Evolutionary conservation across 2,797 vertebrate species (phyloP).

Genomic region (Takifugu ocellatus): DNA sequence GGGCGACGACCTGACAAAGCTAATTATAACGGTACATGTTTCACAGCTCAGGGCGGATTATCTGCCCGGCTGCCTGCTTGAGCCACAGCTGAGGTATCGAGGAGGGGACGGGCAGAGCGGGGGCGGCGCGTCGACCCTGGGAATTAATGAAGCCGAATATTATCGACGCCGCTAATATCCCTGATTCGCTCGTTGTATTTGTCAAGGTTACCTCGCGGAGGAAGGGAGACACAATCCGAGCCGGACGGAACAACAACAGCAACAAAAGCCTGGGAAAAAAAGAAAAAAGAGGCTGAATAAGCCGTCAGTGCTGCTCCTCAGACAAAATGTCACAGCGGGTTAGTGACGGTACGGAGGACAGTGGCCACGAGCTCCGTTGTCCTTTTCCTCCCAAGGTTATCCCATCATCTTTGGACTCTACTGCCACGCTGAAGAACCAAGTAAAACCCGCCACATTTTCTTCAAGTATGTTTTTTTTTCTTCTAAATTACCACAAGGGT

Average conservation of each 20-base stretch:
- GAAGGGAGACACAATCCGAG: no score
- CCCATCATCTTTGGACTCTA: conserved; percentile 56
- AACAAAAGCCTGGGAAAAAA: conserved; percentile 17
- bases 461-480: conserved; percentile 11
- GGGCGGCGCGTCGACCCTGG: conserved; percentile 68
- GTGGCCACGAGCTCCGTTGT: conserved; percentile 60
- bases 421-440: conserved; percentile 2
- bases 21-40: conserved; percentile 99
- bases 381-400: conserved; percentile 73
- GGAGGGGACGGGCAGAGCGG: conserved; percentile 66
- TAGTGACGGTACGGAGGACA: conserved; percentile 64
- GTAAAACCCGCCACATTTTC: conserved; percentile 35
- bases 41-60: conserved; percentile 97
- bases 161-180: conserved; percentile 69
- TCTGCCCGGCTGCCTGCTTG: conserved; percentile 90
- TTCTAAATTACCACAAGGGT: conserved; percentile 16
- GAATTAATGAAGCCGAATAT: conserved; percentile 79
- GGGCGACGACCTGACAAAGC: conserved; percentile 98
- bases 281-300: conserved; percentile 52
- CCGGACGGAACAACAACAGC: conserved; percentile 35
- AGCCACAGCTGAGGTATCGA: conserved; percentile 85
- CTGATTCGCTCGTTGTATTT: conserved; percentile 69
- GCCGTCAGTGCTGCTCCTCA: conserved; percentile 50
- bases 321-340: conserved; percentile 71
- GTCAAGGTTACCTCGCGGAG: conserved; percentile 46